Base-by-base conservation (phyloP, 2,113 vertebrate genomes). In the Oxygymnocypris stewartii region DNA sequence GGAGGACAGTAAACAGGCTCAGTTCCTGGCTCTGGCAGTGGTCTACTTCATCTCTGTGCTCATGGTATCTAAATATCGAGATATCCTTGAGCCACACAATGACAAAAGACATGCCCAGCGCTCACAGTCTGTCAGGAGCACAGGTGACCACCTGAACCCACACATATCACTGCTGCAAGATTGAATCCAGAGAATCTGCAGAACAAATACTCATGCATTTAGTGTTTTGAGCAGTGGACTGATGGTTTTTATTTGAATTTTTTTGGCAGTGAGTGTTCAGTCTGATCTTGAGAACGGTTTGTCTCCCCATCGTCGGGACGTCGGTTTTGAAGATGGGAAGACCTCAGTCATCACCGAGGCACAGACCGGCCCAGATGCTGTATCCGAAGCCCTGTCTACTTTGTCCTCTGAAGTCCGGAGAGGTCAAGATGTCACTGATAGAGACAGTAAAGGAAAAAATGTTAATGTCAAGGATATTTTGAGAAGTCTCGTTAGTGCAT, bases 1-100 rank as follows among this genome's bases (percentile, higher is more conserved):
- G 98, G 98, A 99, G 95, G 98, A 99, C 91, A 98, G 97, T 95
- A 99, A 99, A 89, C 98, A 99, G 94, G 97, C 98, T 87, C 98
- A 99, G 42, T 99, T 99, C 93, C 93, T 99, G 94, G 98, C 97
- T 59, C 94, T 99, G 90, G 98, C 98, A 57, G 97, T 99, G 74
- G 98, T 99, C 0, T 99, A 99, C 93, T 99, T 99, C 92, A 96
- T 99, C 91, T 99, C 98, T 40, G 98, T 99, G 85, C 97, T 99
- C 87, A 99, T 99, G 98, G 98, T 99, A 89, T 99, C 98, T 0
- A 99, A 99, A 92, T 99, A 99, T 92, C 96, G 98, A 91, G 98
- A 99, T 93, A 99, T 99, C 90, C 91, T 99, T 93, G 97, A 99
- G 92, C 97, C 98, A 5, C 97, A 97, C 86, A 97, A 98, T 90